Evolutionary conservation across 1,140 invertebrate species (phyloP).

Genomic region (Trichonephila inaurata): DNA sequence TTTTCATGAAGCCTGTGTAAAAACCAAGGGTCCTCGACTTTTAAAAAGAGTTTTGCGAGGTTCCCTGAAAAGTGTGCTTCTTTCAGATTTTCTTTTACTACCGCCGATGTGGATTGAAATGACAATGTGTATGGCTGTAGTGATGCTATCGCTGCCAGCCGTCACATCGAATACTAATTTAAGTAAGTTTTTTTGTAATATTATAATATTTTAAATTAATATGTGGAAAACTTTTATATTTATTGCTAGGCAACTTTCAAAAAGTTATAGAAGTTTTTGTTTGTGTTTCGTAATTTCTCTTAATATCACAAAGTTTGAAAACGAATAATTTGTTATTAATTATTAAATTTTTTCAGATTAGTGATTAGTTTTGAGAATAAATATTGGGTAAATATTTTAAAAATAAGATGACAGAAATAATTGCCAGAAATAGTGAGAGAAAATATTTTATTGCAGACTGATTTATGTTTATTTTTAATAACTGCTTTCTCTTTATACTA

Average conservation of each 20-base stretch:
- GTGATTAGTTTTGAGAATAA: no score
- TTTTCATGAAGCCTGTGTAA: constrained; percentile 42
- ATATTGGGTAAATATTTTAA: no score
- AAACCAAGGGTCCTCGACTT: constrained; percentile 15
- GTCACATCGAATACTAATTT: constrained; percentile 54
- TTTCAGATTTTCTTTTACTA: constrained; percentile 27
- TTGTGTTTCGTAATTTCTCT: no score
- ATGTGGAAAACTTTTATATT: background rate
- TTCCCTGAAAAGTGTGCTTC: constrained; percentile 26
- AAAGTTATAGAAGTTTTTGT: no score
- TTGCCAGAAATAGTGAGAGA: no score
- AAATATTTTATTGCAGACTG: no score
- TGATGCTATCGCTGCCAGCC: constrained; percentile 47
- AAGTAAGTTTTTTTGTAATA: constrained; percentile 30
- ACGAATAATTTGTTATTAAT: background rate
- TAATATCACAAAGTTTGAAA: no score
- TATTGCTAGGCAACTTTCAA: background rate
- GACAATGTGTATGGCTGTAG: constrained; percentile 61
- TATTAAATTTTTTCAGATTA: background rate
- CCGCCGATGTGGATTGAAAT: constrained; percentile 56
- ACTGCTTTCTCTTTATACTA: no score
- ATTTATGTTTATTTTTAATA: no score
- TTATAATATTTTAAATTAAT: background rate
- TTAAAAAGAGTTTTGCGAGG: constrained; percentile 21
- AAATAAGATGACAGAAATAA: no score